Base-by-base conservation (phyloP, 2,797 vertebrate genomes). In the Sandelia bainsii region DNA sequence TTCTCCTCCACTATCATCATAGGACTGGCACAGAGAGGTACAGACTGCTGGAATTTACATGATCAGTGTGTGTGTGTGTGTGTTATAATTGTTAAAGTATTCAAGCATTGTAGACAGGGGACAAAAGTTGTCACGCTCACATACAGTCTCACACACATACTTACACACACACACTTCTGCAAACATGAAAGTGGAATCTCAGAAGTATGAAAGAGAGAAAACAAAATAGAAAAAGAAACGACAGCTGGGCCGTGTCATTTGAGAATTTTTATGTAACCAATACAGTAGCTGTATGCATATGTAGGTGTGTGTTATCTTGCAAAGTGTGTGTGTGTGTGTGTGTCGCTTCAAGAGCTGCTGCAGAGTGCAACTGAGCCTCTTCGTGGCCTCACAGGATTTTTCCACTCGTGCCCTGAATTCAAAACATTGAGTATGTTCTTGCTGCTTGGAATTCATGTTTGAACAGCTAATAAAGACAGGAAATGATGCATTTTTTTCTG, bases 401-500 rank as follows among this genome's bases (percentile, higher is more conserved):
- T 80, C 84, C 81, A 67, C 80, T 82, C 77, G 32, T 70, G 52
- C 70, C 82, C 73, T 44, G 64, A 81, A 70, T 72, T 76, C 77
- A 69, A 19, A 74, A 76, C 82, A 68, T 19, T 1, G 39, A 70
- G 19, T 12, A 25, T 68, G 62, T 75, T 81, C 62, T 74, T 12
- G 8, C 61, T 19, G 67, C 72, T 57, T 62, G 50, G 56, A 5
- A 53, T 69, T 2, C 22, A 74, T 72, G 78, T 83, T 74, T 71
- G 79, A 87, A 75, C 66, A 45, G 68, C 62, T 82, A 81, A 87
- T 90, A 82, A 84, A 79, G 69, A 46, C 78, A 85, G 85, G 84
- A 87, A 86, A 83, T 84, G 16, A 52, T 66, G 52, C 25, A 23
- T 72, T 78, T 88, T 64, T 77, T 69, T 58, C 50, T 44, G n/a